Evolutionary conservation across 2,888 invertebrate species (phyloP), one percentile per base, ranked within the genome.

Genomic region (Rotaria sp.): DNA sequence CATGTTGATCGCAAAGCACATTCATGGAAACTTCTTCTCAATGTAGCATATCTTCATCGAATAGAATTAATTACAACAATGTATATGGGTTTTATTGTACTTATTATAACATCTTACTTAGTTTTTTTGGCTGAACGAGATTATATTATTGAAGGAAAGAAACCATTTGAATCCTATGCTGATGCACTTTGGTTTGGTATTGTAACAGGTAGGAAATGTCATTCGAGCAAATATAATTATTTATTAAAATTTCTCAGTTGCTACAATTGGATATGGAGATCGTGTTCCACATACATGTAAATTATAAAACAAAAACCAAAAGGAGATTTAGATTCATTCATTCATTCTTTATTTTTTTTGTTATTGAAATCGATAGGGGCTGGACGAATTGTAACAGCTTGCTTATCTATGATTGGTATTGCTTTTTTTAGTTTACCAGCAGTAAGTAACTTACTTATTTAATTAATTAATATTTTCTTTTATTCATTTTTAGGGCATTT

Each of bases 121-220:
- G 52, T 84, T 21, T 84, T 52, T 84, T n/a, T 84, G 35, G 84
- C 84, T 24, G 84, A 84, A 84, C 7, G 55, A 84, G 84, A 84
- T 84, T 52, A 26, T 55, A 84, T 50, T n/a, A 52, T 52, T n/a
- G 84, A 84, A 15, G 55, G 55, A 21, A 10, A 2, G 1, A 38
- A 15, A 50, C 84, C 52, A 52, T 84, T 84, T 52, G 52, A 84
- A 35, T 84, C 84, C 0, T 84, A 84, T 84, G 84, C 84, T n/a
- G 84, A 84, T 84, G 84, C 84, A 35, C 52, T 84, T 50, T 84
- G 84, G 84, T 84, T 50, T 11, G 84, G 84, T 50, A 55, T 84
- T 55, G 84, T 84, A 3, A 84, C 84, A 5, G 55, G 80, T 45
- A 80, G n/a, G 41, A 24, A 45, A 80, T 41, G 13, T 80, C 38